Conservation (phyloP, 2,113 vertebrate species). For the Eurypyga helias region DNA sequence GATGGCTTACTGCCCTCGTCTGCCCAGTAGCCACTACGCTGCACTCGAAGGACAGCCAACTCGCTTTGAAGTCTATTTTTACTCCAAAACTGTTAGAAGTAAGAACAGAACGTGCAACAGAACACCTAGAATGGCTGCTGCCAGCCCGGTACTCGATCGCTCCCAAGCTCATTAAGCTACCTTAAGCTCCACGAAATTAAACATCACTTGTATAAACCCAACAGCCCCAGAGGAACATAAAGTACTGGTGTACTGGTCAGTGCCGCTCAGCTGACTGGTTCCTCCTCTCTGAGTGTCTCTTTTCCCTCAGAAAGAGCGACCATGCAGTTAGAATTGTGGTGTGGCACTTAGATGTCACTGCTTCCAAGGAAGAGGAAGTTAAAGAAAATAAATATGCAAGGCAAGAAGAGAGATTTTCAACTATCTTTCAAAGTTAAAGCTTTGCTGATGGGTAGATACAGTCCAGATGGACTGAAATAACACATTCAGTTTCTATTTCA, state of each 20-base stretch:
- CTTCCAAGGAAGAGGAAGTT: neutral
- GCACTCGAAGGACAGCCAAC: neutral
- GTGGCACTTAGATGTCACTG: neutral
- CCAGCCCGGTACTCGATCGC: neutral
- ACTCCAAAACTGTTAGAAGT: neutral
- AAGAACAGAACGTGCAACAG: neutral
- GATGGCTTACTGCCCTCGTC: fast-evolving
- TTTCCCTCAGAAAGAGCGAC: neutral
- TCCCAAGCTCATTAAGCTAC: neutral
- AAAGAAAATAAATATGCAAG: neutral
- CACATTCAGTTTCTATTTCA: neutral
- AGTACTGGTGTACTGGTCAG: fast-evolving
- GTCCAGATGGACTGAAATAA: neutral
- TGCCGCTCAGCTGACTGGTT: neutral
- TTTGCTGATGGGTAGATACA: neutral
- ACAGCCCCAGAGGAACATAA: fast-evolving
- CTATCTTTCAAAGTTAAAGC: neutral
- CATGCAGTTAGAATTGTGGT: neutral
- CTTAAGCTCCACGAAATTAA: neutral
- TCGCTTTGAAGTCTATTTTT: neutral
- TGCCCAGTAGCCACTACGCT: fast-evolving
- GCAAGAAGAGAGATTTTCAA: neutral
- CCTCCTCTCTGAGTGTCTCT: fast-evolving
- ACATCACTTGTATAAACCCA: neutral
- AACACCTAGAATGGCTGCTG: neutral